Evolutionary conservation across 2,113 vertebrate genomes (phyloP).

Genomic region (Cichladusa arquata): DNA sequence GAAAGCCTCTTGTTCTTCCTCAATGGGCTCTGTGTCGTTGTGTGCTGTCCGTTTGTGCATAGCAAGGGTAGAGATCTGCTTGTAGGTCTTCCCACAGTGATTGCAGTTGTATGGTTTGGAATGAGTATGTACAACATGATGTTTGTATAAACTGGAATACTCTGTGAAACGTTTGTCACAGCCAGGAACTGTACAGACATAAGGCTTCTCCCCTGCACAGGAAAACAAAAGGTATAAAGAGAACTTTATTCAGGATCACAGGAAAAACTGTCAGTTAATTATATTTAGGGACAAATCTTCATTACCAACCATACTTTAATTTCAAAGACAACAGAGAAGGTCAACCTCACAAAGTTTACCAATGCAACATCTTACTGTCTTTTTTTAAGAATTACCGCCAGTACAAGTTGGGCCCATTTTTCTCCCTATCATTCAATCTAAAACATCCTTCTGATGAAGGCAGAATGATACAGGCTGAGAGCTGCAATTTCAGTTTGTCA

Average conservation of each 20-base stretch:
- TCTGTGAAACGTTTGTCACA: slow-evolving; percentile 99
- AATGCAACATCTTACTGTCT: background rate
- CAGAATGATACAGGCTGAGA: background rate
- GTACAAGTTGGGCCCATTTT: background rate
- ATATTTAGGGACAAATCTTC: background rate
- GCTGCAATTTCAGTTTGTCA: background rate
- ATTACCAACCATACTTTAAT: background rate
- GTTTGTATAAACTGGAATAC: slow-evolving; percentile 98
- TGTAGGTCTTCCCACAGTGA: slow-evolving; percentile 98
- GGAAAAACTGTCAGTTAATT: background rate
- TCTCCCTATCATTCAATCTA: background rate
- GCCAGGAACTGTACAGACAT: slow-evolving; percentile 97
- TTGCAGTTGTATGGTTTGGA: slow-evolving; percentile 99
- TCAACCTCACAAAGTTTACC: background rate
- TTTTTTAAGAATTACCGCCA: background rate
- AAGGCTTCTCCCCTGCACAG: slow-evolving; percentile 91
- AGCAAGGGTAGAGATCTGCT: slow-evolving; percentile 96
- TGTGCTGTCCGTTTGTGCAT: slow-evolving; percentile 98
- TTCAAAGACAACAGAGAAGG: background rate
- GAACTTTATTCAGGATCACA: background rate
- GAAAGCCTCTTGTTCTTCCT: slow-evolving; percentile 95
- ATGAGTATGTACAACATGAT: slow-evolving; percentile 97
- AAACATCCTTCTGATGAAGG: background rate
- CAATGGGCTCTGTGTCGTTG: slow-evolving; percentile 96
- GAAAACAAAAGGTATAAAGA: background rate